Base-by-base conservation (phyloP, 2,888 invertebrate species). In the Clivina fossor region DNA sequence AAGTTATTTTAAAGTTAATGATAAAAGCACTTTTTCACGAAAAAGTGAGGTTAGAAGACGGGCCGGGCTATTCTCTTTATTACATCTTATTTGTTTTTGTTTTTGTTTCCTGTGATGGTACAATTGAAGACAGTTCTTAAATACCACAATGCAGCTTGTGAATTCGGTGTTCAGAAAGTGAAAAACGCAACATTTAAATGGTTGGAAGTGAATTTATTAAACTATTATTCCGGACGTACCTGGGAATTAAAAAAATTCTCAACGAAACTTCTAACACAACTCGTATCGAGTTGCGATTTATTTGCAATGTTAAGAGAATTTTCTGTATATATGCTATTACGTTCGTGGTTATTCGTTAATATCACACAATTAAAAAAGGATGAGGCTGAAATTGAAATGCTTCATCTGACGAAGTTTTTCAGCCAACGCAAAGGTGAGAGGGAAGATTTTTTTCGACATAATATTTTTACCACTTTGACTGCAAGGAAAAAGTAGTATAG, bases 261-360 rank as follows among this genome's bases (percentile, higher is more conserved):
- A 20, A 71, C 79, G n/a, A 80, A 82, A 2, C 68, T 88, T 58
- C 85, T 89, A 85, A 74, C 76, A 2, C 74, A 80, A 30, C 70
- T 88, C 20, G 78, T 86, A 19, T 72, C 76, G 8, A 82, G 84
- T 68, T 80, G 83, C 0, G 80, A 84, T 63, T 74, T 89, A 56
- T 84, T 84, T 67, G 87, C 86, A 1, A 81, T 88, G 76, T 88
- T 88, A 72, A 88, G 88, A 0, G 89, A 89, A 73, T 87, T 87
- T 70, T 85, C 87, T 24, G 73, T 88, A 32, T 89, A 89, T 63
- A 80, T 83, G 41, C 73, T 88, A 68, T 68, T 89, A 15, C 81
- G 86, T 64, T 80, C 81, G 64, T 89, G 88, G 88, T 74, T 83
- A 64, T 85, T 79, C 63, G 65, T 83, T 40, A 75, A 76, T 57